Percentiles rank a stretch among this genome's conserved stretches.
Conservation (phyloP, 2,888 invertebrate species). For the Lasioglossum leucozonium region DNA sequence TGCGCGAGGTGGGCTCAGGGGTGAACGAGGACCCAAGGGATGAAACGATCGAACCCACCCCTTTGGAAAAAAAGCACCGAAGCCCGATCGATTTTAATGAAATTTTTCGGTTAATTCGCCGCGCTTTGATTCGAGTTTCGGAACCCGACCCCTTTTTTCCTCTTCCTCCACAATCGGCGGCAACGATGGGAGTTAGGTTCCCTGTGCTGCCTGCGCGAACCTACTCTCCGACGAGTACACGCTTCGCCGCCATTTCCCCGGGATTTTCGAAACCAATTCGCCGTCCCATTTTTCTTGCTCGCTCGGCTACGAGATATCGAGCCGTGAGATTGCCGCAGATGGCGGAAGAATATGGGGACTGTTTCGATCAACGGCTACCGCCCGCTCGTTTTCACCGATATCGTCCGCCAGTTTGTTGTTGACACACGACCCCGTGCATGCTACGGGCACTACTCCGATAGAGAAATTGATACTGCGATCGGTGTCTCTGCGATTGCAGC, state of each 20-base stretch:
- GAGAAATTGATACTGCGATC: not conserved
- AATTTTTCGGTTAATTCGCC: slow-evolving; percentile 35
- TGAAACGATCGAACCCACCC: slow-evolving; percentile 18
- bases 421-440: not conserved
- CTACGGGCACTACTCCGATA: not conserved
- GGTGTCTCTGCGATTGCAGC: not conserved
- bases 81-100: slow-evolving; percentile 1
- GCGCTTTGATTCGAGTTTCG: slow-evolving; percentile 48
- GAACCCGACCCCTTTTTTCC: not conserved
- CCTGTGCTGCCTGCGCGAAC: not conserved
- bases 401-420: slow-evolving; percentile 23
- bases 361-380: slow-evolving; percentile 1
- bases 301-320: not conserved
- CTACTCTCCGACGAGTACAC: not conserved
- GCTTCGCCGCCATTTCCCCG: slow-evolving; percentile 1
- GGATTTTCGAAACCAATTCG: slow-evolving; percentile 34
- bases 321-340: not conserved
- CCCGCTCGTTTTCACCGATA: slow-evolving; percentile 3
- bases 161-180: not conserved
- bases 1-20: not conserved
- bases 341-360: not conserved
- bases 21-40: not conserved
- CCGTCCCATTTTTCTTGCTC: slow-evolving; percentile 20
- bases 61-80: not conserved
- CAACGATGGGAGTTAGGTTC: no score